Evolutionary conservation across 2,888 invertebrate genomes (phyloP), one percentile per base, ranked within the genome.

Genomic region (Auanema sp.): DNA sequence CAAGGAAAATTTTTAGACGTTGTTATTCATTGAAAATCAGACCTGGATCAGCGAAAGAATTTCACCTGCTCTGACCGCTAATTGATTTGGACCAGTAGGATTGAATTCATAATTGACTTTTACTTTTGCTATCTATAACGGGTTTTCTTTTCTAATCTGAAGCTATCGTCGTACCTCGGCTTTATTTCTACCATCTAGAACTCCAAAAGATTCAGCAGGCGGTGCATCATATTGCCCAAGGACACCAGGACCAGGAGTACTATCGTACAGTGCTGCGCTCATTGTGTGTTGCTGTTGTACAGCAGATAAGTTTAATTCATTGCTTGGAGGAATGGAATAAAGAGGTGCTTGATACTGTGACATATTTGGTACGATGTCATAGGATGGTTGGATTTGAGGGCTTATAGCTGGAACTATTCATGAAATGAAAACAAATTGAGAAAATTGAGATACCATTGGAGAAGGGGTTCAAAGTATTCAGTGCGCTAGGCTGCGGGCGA

Each of bases 1-100:
- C 8, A 77, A 60, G 1, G 65, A 64, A 8, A 66, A 24, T 12
- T 18, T 56, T 44, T 56, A 24, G 1, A 56, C 11, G n/a, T 18
- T 10, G 24, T 21, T 33, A 10, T 21, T 54, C 33, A 51, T 14
- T 41, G 8, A 41, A 33, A 16, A 21, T 16, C 52, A 5, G 8
- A 59, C 59, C 59, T 59, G 59, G n/a, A 62, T 42, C 6, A 62
- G 57, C 18, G 49, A 44, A 21, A 62, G 16, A 2, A 66, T 43
- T 53, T 79, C 78, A 1, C 75, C 73, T 23, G 74, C 76, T 2
- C 50, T 57, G 24, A 79, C 63, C 21, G 56, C 61, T 21, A 79
- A 61, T 61, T 79, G 79, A 66, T 77, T 72, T 3, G 65, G 59
- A 43, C 75, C 76, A 44, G 65, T 71, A 4, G 79, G 79, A 18